A percentile compares a stretch with the other conserved stretches of the same genome.
phyloP scores from a whole-genome alignment of 1,140 invertebrate genomes.

The Drosophila dunni region DNA sequence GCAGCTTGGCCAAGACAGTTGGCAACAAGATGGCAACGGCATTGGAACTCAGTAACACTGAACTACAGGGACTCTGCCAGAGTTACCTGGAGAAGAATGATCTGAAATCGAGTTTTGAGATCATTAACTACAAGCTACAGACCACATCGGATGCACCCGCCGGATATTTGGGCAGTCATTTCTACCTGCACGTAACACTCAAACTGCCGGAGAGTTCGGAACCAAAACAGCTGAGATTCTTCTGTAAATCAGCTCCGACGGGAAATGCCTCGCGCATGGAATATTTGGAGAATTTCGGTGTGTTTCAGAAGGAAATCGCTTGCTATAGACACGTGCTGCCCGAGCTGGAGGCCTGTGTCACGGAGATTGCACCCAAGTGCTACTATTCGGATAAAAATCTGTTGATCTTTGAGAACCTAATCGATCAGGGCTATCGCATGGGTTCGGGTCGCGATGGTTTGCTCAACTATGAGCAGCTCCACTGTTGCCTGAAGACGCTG shows the following conservation, averaged over 20 bases:
- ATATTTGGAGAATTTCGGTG: constrained; percentile 85
- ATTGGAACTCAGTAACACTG: constrained; percentile 84
- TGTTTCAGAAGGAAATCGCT: constrained; percentile 85
- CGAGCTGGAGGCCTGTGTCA: constrained; percentile 57
- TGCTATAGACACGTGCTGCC: constrained; percentile 85
- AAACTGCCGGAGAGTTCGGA: constrained; percentile 36
- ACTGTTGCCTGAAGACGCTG: constrained; percentile 85
- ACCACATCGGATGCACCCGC: constrained; percentile 77
- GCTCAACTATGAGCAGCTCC: constrained; percentile 85
- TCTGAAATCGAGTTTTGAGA: constrained; percentile 47
- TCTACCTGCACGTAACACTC: constrained; percentile 60
- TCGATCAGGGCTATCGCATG: constrained; percentile 78
- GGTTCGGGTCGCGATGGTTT: constrained; percentile 78
- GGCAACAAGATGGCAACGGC: constrained; percentile 84
- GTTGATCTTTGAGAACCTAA: constrained; percentile 85
- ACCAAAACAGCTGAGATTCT: constrained; percentile 80
- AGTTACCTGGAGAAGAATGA: constrained; percentile 82
- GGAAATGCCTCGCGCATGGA: constrained; percentile 75
- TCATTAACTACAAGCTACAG: constrained; percentile 63
- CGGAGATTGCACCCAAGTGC: constrained; percentile 79
- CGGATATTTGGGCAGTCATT: constrained; percentile 86
- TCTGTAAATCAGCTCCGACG: constrained; percentile 85
- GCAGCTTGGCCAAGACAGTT: constrained; percentile 41
- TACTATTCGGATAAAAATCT: constrained; percentile 84
- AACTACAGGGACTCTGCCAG: constrained; percentile 84